Percentiles rank a stretch among this genome's conserved stretches.
Conservation (phyloP, 2,113 vertebrate species). For the Taurulus bubalis region DNA sequence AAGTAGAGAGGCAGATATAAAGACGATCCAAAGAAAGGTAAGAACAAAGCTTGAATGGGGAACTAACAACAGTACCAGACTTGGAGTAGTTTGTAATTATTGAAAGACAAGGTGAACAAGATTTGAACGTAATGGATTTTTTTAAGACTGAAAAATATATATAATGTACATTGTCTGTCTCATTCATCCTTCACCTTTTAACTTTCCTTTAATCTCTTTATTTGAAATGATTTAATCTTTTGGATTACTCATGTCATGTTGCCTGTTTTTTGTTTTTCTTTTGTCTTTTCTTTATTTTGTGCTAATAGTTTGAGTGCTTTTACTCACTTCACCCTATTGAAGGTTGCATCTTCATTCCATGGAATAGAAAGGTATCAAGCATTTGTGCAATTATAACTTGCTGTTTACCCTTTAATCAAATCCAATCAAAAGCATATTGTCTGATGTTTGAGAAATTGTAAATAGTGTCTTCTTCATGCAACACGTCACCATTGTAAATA, state of each 20-base stretch:
- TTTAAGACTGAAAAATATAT: not conserved
- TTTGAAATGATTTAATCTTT: conserved; percentile 15
- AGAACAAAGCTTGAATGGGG: conserved; percentile 4
- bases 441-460: not conserved
- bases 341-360: conserved; percentile 98
- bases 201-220: conserved; percentile 29
- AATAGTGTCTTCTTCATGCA: not conserved
- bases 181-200: conserved; percentile 37
- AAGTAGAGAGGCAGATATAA: conserved; percentile 76
- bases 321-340: conserved; percentile 93
- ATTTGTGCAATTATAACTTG: conserved; percentile 40
- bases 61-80: not conserved
- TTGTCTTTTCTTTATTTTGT: conserved; percentile 81
- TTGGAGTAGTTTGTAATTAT: not conserved
- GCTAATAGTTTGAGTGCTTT: conserved; percentile 94
- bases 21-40: conserved; percentile 84
- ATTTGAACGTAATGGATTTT: not conserved
- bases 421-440: not conserved
- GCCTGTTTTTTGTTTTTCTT: conserved; percentile 58
- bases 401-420: not conserved
- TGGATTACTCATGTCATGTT: conserved; percentile 44
- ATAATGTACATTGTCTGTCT: not conserved
- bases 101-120: not conserved
- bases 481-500: not conserved
- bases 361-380: conserved; percentile 97